Evolutionary conservation across 2,113 vertebrate genomes (phyloP), one percentile per base, ranked within the genome.

Genomic region (Hemichromis elongatus): DNA sequence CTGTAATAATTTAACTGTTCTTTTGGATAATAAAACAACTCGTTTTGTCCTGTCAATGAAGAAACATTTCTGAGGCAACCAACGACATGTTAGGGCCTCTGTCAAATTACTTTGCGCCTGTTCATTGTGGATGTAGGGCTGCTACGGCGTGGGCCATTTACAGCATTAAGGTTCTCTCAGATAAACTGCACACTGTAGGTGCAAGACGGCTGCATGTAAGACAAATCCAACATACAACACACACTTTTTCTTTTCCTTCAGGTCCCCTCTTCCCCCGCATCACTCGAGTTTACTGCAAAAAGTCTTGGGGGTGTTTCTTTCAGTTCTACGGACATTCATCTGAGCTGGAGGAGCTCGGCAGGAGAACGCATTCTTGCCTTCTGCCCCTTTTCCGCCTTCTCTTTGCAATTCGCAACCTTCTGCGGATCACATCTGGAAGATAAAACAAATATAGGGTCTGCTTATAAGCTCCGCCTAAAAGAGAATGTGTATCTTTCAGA

Each of bases 391-490:
- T 96, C 57, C 90, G 91, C 84, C 95, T 95, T 85, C 89, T 92
- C 45, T 96, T 94, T 7, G 91, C 52, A 28, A 94, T 92, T 77
- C 81, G 93, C 77, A 96, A 77, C 91, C 96, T 96, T 89, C 95
- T 91, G 33, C 90, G 95, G 79, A 97, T 96, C 61, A 97, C 93
- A 37, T 97, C 96, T 97, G 28, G 4, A 92, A 82, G 28, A 91
- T 11, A 87, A 81, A 12, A 45, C 19, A n/a, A 21, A 53, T 54
- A 52, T 19, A 40, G 77, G n/a, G 13, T n/a, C 21, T 5, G n/a
- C 42, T 81, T 81, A 7, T 81, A 37, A 53, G 14, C 45, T 12
- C 26, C 26, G 52, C 26, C 45, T 75, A 52, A 75, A 52, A 52
- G 70, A 30, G 45, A 52, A 75, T 30, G 45, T 33, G 18, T 75